phyloP scores from a whole-genome alignment of 2,797 vertebrate genomes.

The Anisognathus igniventris region DNA sequence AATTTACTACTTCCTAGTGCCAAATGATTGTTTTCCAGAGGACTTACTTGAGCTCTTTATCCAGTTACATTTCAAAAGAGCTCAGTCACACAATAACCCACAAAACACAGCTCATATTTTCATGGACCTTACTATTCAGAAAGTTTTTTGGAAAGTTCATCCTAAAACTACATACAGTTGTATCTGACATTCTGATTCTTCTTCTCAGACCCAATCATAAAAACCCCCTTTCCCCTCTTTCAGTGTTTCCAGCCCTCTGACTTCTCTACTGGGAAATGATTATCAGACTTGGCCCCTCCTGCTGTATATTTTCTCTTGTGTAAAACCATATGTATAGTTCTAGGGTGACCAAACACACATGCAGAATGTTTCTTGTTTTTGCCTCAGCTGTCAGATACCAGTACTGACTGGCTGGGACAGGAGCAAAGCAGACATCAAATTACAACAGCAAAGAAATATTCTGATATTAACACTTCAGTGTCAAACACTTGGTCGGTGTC shows the following conservation, averaged over 20 bases:
- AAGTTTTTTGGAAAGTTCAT: background rate
- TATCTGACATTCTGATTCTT: background rate
- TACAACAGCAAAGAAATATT: background rate
- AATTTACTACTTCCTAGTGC: background rate
- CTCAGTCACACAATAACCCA: background rate
- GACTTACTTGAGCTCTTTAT: background rate
- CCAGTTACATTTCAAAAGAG: background rate
- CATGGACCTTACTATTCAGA: background rate
- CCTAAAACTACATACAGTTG: background rate
- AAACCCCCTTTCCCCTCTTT: background rate
- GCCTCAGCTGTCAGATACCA: background rate
- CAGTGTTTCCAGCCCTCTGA: background rate
- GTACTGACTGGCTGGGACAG: background rate
- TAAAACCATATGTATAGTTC: background rate
- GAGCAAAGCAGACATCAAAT: background rate
- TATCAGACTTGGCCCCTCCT: background rate
- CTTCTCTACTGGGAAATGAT: background rate
- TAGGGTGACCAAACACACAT: background rate
- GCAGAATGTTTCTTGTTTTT: background rate
- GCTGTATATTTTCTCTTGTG: background rate
- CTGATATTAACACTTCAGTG: background rate
- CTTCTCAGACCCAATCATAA: background rate
- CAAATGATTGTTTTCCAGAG: background rate
- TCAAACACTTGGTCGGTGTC: background rate
- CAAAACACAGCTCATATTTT: conserved; percentile 7